phyloP scores from a whole-genome alignment of 2,888 invertebrate genomes.

The Caenorhabditis plicata region DNA sequence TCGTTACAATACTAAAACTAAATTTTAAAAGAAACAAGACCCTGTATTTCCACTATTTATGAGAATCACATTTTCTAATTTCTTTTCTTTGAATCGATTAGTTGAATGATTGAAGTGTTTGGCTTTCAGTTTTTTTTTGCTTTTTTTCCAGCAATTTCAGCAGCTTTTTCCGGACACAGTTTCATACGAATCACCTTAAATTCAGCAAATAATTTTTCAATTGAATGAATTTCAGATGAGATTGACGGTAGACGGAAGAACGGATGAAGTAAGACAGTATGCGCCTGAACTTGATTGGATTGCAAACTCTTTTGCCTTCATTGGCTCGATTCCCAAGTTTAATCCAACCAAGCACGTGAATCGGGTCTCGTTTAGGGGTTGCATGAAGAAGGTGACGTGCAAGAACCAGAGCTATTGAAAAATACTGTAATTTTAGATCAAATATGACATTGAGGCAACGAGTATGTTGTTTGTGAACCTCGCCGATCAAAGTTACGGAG shows the following conservation, averaged over 20 bases:
- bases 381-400: conserved; percentile 54
- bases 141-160: background rate
- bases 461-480: conserved; percentile 57
- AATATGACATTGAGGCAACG: conserved; percentile 57
- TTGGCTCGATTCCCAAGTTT: conserved; percentile 46
- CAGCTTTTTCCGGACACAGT: background rate
- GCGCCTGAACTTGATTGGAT: conserved; percentile 58
- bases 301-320: conserved; percentile 54
- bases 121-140: background rate
- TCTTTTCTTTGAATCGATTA: too few species aligned
- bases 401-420: background rate
- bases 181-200: background rate
- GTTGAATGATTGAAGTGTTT: too few species aligned
- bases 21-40: too few species aligned
- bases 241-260: conserved; percentile 56
- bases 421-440: conserved; percentile 45
- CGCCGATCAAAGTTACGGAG: conserved; percentile 63
- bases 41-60: too few species aligned
- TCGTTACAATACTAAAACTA: too few species aligned
- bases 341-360: conserved; percentile 31
- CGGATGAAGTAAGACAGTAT: conserved; percentile 61
- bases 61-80: too few species aligned
- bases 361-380: conserved; percentile 54
- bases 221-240: conserved; percentile 54
- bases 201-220: background rate